A percentile compares a stretch with the other conserved stretches of the same genome.
phyloP scores from a whole-genome alignment of 2,888 invertebrate species.

The Amiota communis region DNA sequence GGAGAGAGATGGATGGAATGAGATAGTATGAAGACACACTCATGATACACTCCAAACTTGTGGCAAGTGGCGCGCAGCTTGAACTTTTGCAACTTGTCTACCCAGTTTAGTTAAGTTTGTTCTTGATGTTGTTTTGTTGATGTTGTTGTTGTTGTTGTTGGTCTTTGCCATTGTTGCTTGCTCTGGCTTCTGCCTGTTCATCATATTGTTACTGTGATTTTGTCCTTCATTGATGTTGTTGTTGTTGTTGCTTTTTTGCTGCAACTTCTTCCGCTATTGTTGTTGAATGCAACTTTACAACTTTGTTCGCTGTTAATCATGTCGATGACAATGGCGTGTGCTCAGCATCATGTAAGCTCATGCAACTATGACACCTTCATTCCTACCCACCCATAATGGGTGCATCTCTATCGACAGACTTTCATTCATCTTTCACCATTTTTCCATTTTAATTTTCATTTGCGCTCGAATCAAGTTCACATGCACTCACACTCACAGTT shows the following conservation, averaged over 20 bases:
- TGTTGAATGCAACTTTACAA: slow-evolving; percentile 34
- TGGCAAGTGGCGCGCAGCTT: slow-evolving; percentile 48
- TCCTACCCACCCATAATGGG: too few relatives aligned
- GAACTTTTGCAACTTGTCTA: slow-evolving; percentile 54
- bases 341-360: slow-evolving; percentile 19
- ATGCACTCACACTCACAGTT: too few relatives aligned
- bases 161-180: background rate
- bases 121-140: slow-evolving; percentile 35
- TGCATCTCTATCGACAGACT: too few relatives aligned
- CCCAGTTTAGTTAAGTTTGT: slow-evolving; percentile 26
- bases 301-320: slow-evolving; percentile 52
- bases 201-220: background rate
- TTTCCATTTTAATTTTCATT: slow-evolving; percentile 14
- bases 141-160: slow-evolving; percentile 8
- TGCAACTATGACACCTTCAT: slow-evolving; percentile 1
- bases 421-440: background rate
- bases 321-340: slow-evolving; percentile 44
- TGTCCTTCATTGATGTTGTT: slow-evolving; percentile 4
- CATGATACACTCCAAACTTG: slow-evolving; percentile 44
- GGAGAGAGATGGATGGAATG: background rate
- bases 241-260: background rate
- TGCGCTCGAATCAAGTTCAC: slow-evolving; percentile 5
- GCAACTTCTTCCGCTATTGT: background rate
- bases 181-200: background rate
- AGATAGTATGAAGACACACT: slow-evolving; percentile 18